Evolutionary conservation across 2,888 invertebrate species (phyloP), one percentile per base, ranked within the genome.

Genomic region (Lamproptera curius): DNA sequence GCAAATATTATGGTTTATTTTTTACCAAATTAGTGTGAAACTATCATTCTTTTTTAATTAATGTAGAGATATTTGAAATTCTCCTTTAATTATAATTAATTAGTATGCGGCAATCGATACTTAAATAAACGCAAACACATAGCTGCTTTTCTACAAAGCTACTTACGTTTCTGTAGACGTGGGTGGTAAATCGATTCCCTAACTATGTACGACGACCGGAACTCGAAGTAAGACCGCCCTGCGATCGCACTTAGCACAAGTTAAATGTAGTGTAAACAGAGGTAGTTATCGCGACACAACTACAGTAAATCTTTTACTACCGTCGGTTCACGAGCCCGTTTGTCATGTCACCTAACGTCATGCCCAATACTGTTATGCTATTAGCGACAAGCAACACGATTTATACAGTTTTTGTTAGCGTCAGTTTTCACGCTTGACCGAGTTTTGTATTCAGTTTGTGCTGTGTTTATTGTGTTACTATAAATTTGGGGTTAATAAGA

Each of bases 221-320:
- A 14, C 15, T 10, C 42, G 16, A 38, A 41, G 44, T 44, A 41
- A 1, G 37, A 33, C 36, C 31, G n/a, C n/a, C n/a, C 15, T 28
- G 38, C 46, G 20, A 17, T 41, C 28, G 46, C 33, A 76, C 79
- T 79, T 75, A 73, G 76, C 76, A 66, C 74, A 81, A 82, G 83
- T 83, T 83, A 75, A 84, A 83, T 84, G 81, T 82, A 83, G 73
- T 68, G 84, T 81, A 81, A 83, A 83, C 78, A 78, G 75, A 73
- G 77, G 77, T 79, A 76, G 82, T 81, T 82, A 82, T 79, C 80
- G 76, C 70, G 63, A 67, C 67, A 70, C 66, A 69, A 69, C 67
- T 67, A 63, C 62, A 76, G 69, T 82, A 83, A 82, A 82, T 82
- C 79, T 78, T 67, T 62, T 66, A 66, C 63, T 46, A 52, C 50